Conservation (phyloP, 2,113 vertebrate genomes). For the Eretmochelys imbricata region DNA sequence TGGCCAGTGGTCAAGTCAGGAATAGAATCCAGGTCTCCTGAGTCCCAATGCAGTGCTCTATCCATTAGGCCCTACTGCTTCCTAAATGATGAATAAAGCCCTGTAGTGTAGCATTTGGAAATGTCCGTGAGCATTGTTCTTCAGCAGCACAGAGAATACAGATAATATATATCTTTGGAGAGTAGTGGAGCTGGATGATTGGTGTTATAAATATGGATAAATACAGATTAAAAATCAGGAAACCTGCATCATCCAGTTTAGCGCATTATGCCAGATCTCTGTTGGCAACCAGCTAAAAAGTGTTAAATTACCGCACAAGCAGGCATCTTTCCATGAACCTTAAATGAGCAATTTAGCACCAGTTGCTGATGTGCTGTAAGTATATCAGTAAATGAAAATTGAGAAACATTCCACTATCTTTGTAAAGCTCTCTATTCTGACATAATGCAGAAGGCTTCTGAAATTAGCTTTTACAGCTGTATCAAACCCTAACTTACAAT, state of each 20-base stretch:
- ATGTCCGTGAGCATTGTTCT: fast-evolving
- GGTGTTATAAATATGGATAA: not conserved
- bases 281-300: not conserved
- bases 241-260: not conserved
- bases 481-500: not conserved
- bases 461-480: not conserved
- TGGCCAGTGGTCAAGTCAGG: not conserved
- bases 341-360: not conserved
- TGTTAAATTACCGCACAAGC: not conserved
- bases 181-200: not conserved
- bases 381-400: not conserved
- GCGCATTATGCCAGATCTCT: not conserved
- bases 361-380: not conserved
- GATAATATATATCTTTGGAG: not conserved
- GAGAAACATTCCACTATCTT: not conserved
- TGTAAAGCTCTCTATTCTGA: not conserved
- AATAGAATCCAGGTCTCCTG: not conserved
- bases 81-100: not conserved
- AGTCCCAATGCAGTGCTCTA: not conserved
- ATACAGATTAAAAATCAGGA: not conserved
- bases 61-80: not conserved
- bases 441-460: not conserved
- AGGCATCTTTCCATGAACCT: not conserved
- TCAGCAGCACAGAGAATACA: not conserved
- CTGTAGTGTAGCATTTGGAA: not conserved